Percentiles rank a stretch among this genome's conserved stretches.
These are phyloP conservation scores for Acronicta psi DNA, from an alignment of 2,888 invertebrate genomes.

Conservation along the genomic window DNA sequence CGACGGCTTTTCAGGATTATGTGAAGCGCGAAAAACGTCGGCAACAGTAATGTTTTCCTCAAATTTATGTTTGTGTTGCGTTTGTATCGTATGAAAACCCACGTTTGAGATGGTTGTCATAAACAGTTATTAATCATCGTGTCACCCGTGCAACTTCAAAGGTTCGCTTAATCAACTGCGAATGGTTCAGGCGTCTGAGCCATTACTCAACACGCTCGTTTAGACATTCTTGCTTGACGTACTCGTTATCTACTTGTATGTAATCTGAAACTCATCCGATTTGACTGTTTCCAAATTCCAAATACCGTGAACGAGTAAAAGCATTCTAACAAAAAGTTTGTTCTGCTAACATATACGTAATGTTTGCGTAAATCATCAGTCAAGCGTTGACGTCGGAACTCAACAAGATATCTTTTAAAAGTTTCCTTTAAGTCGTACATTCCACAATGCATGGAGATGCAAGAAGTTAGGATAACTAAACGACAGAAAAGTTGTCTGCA, in stretches of 20 bases:
- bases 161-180: constrained; percentile 84
- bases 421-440: constrained; percentile 53
- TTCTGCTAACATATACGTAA: background rate
- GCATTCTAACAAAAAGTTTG: constrained; percentile 25
- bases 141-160: constrained; percentile 80
- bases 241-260: constrained; percentile 66
- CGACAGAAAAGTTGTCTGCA: constrained; percentile 44
- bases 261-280: constrained; percentile 66
- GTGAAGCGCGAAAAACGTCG: constrained; percentile 52
- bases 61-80: constrained; percentile 62
- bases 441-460: constrained; percentile 63
- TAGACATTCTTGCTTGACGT: constrained; percentile 78
- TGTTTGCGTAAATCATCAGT: constrained; percentile 57
- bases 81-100: constrained; percentile 62
- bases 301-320: constrained; percentile 25
- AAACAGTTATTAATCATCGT: constrained; percentile 84
- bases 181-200: constrained; percentile 77
- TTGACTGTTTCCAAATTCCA: constrained; percentile 49
- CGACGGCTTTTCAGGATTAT: constrained; percentile 59
- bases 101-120: constrained; percentile 78
- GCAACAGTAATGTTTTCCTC: constrained; percentile 42
- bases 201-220: constrained; percentile 80
- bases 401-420: constrained; percentile 59
- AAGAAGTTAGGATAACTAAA: constrained; percentile 45
- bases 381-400: constrained; percentile 58